Evolutionary conservation across 1,140 invertebrate species (phyloP).

Genomic region (Cyclargus thomasi): DNA sequence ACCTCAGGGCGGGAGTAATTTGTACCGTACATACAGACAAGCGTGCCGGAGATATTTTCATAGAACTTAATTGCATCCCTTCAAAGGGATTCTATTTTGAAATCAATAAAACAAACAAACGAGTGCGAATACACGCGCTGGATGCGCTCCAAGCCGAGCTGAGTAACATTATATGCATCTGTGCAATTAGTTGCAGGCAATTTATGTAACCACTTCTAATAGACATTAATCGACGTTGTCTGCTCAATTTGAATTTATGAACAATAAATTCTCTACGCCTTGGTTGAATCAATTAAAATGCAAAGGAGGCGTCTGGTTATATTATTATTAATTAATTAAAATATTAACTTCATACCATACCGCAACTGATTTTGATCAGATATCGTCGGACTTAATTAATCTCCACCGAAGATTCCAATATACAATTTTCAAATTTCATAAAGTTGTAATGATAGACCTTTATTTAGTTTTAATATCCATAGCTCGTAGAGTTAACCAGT

Average conservation of each 20-base stretch:
- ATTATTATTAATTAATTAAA: conserved; percentile 6
- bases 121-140: conserved; percentile 20
- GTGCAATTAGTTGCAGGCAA: conserved; percentile 36
- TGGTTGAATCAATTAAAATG: conserved; percentile 12
- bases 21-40: not conserved
- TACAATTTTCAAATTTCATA: too few species aligned
- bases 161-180: conserved; percentile 32
- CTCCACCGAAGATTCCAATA: not conserved
- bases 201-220: conserved; percentile 23
- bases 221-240: conserved; percentile 22
- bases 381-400: not conserved
- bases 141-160: conserved; percentile 32
- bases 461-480: too few species aligned
- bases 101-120: conserved; percentile 16
- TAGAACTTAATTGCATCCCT: not conserved
- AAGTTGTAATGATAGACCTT: too few species aligned
- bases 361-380: not conserved
- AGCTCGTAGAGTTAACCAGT: too few species aligned
- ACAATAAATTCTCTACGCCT: conserved; percentile 4
- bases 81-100: conserved; percentile 12
- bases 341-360: conserved; percentile 3
- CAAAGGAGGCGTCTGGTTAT: not conserved
- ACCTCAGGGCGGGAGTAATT: not conserved
- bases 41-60: not conserved
- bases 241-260: conserved; percentile 22